phyloP scores from a whole-genome alignment of 2,113 vertebrate species.

The Ondatra zibethicus region DNA sequence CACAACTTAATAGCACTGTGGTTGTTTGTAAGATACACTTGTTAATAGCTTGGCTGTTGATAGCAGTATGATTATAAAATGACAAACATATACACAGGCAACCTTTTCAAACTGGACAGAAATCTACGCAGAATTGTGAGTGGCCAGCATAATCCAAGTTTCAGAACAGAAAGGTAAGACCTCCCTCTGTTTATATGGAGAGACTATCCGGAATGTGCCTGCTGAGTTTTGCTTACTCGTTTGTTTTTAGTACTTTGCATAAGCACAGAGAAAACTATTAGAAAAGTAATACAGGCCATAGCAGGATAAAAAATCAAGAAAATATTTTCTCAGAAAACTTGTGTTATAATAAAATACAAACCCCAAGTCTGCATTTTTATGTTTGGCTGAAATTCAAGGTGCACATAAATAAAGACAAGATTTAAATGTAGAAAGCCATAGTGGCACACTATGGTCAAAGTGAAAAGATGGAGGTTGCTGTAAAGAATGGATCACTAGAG shows the following conservation, averaged over 20 bases:
- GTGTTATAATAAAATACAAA: not conserved
- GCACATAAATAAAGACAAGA: not conserved
- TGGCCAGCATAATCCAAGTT: not conserved
- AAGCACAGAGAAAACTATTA: conserved; percentile 50
- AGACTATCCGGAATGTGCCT: not conserved
- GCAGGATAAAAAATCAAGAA: not conserved
- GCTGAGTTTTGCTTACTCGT: not conserved
- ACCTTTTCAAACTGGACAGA: not conserved
- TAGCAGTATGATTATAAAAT: not conserved
- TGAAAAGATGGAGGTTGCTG: not conserved
- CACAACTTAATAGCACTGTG: not conserved
- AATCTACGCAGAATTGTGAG: not conserved
- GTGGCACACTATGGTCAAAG: not conserved
- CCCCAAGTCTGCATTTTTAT: not conserved
- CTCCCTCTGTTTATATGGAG: not conserved
- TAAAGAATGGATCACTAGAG: not conserved
- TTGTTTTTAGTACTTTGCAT: conserved; percentile 37
- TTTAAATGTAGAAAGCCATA: not conserved
- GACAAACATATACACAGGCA: not conserved
- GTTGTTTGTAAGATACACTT: conserved; percentile 34
- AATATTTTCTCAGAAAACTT: conserved; percentile 23
- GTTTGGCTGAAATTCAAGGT: conserved; percentile 20
- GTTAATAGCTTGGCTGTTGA: not conserved
- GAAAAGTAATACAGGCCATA: not conserved
- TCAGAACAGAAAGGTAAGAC: not conserved